Conservation (phyloP, 23 tunicate genomes). For the Styela plicata region DNA sequence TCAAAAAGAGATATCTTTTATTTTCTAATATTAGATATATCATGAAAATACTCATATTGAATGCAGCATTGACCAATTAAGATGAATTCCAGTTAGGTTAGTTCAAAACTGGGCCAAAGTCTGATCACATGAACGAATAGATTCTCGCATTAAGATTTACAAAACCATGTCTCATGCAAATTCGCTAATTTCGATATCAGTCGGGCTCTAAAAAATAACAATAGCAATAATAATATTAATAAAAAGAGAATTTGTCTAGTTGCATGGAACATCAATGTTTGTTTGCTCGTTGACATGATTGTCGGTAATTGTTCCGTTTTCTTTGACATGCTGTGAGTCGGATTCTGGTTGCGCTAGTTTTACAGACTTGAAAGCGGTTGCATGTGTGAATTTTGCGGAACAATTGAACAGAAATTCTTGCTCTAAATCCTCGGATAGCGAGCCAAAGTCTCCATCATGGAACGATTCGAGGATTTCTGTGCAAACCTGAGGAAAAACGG, state of each 20-base stretch:
- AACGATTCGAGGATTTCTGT: constrained; percentile 20
- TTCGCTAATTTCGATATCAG: no score
- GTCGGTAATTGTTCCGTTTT: constrained; percentile 25
- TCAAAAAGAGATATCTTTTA: no score
- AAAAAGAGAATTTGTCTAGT: not conserved
- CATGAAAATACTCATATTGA: no score
- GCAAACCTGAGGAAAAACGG: constrained; percentile 13
- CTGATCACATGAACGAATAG: no score
- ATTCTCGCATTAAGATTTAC: no score
- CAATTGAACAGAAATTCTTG: constrained; percentile 2
- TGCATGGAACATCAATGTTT: constrained; percentile 11
- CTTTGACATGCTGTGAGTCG: constrained; percentile 5
- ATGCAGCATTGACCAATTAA: no score
- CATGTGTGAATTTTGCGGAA: constrained; percentile 9
- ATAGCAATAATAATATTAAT: no score
- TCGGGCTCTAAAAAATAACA: no score
- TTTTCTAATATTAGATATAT: no score
- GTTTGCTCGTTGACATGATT: constrained; percentile 31
- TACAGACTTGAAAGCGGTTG: constrained; percentile 16
- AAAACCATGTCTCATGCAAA: no score
- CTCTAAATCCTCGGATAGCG: constrained; percentile 8
- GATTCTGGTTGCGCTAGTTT: not conserved
- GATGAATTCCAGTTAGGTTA: no score
- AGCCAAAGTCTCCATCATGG: constrained; percentile 11
- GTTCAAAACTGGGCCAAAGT: no score